Evolutionary conservation across 2,888 invertebrate species (phyloP).

Genomic region (Drosophila mimica): DNA sequence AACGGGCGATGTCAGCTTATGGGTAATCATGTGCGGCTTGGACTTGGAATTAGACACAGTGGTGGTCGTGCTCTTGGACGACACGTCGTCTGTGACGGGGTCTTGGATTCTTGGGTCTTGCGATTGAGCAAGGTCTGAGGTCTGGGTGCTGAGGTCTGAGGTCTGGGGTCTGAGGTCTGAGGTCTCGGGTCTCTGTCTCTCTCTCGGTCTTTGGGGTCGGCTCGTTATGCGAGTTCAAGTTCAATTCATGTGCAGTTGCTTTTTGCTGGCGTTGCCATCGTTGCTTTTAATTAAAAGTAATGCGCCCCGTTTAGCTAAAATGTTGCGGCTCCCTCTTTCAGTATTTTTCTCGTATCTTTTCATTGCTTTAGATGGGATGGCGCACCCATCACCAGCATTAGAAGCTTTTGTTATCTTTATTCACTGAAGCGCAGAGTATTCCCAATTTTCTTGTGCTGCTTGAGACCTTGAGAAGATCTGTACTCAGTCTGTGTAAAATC

Average conservation of each 20-base stretch:
- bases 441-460: not conserved
- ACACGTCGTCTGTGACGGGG: not conserved
- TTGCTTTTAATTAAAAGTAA: slow-evolving; percentile 79
- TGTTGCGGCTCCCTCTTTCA: slow-evolving; percentile 23
- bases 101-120: slow-evolving; percentile 19
- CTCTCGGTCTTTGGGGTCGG: slow-evolving; percentile 21
- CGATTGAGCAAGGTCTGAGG: not conserved
- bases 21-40: slow-evolving; percentile 74
- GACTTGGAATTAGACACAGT: slow-evolving; percentile 63
- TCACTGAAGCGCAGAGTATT: not conserved
- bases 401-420: slow-evolving; percentile 37
- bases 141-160: not conserved
- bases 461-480: not conserved
- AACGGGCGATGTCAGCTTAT: slow-evolving; percentile 75
- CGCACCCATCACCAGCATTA: slow-evolving; percentile 67
- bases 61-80: slow-evolving; percentile 49
- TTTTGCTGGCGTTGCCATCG: slow-evolving; percentile 51
- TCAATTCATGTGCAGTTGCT: slow-evolving; percentile 71
- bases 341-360: slow-evolving; percentile 22
- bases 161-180: not conserved
- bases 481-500: not conserved
- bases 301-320: slow-evolving; percentile 74
- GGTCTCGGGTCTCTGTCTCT: not conserved
- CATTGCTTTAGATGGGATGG: slow-evolving; percentile 41
- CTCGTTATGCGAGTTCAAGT: slow-evolving; percentile 68